Conservation (phyloP, 2,888 invertebrate genomes). For the Epinotia brunnichana region DNA sequence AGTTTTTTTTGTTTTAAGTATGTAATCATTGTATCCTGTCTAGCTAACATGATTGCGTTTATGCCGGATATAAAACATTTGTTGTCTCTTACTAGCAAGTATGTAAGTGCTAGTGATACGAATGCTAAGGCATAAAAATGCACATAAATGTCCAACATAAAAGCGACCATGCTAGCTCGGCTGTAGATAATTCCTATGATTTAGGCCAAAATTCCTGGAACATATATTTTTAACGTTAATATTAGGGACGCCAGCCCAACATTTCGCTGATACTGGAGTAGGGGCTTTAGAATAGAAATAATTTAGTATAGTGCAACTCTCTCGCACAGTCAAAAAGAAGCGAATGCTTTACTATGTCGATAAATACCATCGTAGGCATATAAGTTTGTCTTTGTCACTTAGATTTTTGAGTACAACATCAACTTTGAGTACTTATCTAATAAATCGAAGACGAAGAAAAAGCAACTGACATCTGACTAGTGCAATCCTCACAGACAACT, state of each 20-base stretch:
- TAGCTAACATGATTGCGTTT: too few species aligned
- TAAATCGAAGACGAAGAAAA: not conserved
- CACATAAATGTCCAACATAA: too few species aligned
- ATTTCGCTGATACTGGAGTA: not conserved
- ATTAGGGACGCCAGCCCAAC: not conserved
- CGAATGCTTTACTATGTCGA: slow-evolving; percentile 3
- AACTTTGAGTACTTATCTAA: not conserved
- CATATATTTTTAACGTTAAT: not conserved
- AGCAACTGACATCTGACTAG: not conserved
- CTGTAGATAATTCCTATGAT: not conserved
- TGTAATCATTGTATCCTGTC: not conserved
- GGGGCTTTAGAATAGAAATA: not conserved
- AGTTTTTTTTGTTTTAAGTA: not conserved
- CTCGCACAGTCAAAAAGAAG: not conserved
- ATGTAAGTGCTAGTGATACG: too few species aligned
- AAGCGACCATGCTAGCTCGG: too few species aligned
- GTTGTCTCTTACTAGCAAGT: too few species aligned
- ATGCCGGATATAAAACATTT: too few species aligned
- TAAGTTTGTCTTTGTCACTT: not conserved
- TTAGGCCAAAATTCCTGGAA: not conserved
- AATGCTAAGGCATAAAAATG: too few species aligned
- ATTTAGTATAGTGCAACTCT: not conserved
- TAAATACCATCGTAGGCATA: not conserved
- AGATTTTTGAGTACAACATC: not conserved
- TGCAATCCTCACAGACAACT: not conserved